Percentiles rank a stretch among this genome's conserved stretches.
phyloP scores from a whole-genome alignment of 2,113 vertebrate species.

The Austrofundulus limnaeus region DNA sequence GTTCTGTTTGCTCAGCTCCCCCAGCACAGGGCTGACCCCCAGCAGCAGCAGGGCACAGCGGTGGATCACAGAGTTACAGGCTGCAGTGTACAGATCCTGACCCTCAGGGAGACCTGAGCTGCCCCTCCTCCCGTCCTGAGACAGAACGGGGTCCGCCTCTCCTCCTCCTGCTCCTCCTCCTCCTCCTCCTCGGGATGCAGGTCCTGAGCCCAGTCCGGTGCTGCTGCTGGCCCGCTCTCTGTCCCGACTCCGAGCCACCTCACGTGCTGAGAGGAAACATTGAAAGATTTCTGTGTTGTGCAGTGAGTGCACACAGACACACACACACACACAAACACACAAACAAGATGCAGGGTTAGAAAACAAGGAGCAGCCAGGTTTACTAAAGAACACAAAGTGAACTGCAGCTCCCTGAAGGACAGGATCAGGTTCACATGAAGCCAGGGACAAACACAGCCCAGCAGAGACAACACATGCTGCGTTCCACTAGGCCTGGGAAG shows the following conservation, averaged over 20 bases:
- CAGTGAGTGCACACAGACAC: conserved; percentile 81
- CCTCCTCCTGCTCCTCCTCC: conserved; percentile 32
- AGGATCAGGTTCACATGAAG: too few relatives aligned
- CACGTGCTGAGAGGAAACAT: conserved; percentile 99
- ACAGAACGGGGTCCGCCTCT: conserved; percentile 82
- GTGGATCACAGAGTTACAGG: conserved; percentile 96
- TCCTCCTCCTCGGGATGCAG: conserved; percentile 71
- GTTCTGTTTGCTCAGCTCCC: conserved; percentile 82
- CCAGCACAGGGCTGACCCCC: conserved; percentile 89
- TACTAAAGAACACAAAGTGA: too few relatives aligned
- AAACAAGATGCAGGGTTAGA: conserved; percentile 57
- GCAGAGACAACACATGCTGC: too few relatives aligned
- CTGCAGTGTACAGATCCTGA: conserved; percentile 94
- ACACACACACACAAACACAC: conserved; percentile 24
- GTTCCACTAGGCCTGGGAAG: too few relatives aligned
- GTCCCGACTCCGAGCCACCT: conserved; percentile 91
- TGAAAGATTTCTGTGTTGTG: conserved; percentile 98
- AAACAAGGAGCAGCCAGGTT: conserved; percentile 18
- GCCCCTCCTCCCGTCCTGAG: conserved; percentile 85
- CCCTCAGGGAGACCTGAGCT: conserved; percentile 88
- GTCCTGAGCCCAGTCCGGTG: conserved; percentile 69
- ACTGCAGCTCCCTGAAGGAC: too few relatives aligned
- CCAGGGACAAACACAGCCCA: too few relatives aligned
- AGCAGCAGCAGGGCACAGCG: conserved; percentile 91
- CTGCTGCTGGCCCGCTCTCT: conserved; percentile 85